Evolutionary conservation across 2,113 vertebrate genomes (phyloP), one percentile per base, ranked within the genome.

Genomic region (Brachypodius melanocephalos): DNA sequence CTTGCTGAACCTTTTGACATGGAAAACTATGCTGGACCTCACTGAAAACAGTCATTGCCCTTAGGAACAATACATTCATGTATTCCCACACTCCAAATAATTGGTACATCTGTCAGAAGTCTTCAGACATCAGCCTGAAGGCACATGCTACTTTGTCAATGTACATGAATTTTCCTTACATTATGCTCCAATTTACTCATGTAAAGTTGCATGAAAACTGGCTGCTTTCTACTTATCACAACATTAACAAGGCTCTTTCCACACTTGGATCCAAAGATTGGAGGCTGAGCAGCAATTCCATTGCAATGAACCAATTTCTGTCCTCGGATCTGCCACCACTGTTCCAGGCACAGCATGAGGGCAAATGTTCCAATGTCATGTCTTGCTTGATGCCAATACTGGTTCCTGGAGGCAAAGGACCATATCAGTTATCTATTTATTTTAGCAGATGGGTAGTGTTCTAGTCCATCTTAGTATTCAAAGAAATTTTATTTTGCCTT

Each of bases 361-460:
- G 10, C 8, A 62, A 54, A 75, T 29, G 5, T 42, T 13, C 13
- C 3, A 3, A 5, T 4, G 9, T 24, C 16, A 0, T 38, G 10
- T n/a, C 46, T 87, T 81, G 28, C 34, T 31, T 49, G 36, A 45
- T 45, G 8, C 10, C 69, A n/a, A 3, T 76, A 57, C 4, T 32
- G 11, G 24, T 12, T 95, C 24, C 76, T 40, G 19, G 28, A 86
- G 40, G 9, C 14, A 65, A 91, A 83, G 14, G 19, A 36, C 10
- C 0, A 0, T 38, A 57, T 19, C 48, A 46, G 26, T 59, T 49
- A 71, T 58, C 15, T 13, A 48, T 19, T 57, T 62, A 25, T 58
- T 81, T 84, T 32, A 84, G 49, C 36, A 73, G 43, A 40, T 22
- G 31, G 32, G 46, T 10, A 12, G 25, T 10, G 24, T 54, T 45